Base-by-base conservation (phyloP, 2,113 vertebrate genomes). In the Phrynosoma platyrhinos region DNA sequence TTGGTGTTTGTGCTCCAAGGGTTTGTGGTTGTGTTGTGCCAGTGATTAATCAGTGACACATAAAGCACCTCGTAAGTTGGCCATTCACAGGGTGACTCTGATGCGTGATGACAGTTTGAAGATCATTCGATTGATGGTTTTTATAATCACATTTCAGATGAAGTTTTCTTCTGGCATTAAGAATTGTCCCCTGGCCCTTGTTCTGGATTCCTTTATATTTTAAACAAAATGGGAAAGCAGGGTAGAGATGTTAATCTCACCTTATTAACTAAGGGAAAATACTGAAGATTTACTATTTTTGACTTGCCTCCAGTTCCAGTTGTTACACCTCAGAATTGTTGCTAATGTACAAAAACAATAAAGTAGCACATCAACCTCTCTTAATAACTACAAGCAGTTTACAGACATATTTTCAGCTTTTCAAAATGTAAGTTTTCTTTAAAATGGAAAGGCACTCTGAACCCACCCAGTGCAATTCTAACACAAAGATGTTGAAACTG, bases 111-210 rank as follows among this genome's bases (percentile, higher is more conserved):
- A 88, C 53, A 9, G 2, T 40, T 87, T 58, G 92, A 89, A 90
- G 93, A 91, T 77, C 83, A 58, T 92, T 91, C 82, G 89, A 90
- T 83, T 92, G 92, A 27, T 82, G 0, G 30, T 92, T 82, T 94
- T 87, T 82, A 75, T 90, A 90, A 92, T 91, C 80, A 1, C 36
- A 0, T 64, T 87, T 83, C 2, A 23, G 88, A 9, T 90, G 92
- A 93, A 94, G 93, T 93, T 92, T 88, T 94, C 88, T 90, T 89
- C 92, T 94, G 93, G 91, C 90, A 93, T 90, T 87, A 83, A 88
- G 77, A 77, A 42, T 72, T 72, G 0, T 0, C 84, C 0, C 5
- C 84, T 85, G 68, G 12, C 89, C 83, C 78, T 83, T 53, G 16
- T n/a, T 52, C 36, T 40, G 23, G 68, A 75, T 64, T 9, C 14